Base-by-base conservation (phyloP, 2,888 invertebrate genomes). In the Hirtodrosophila duncani region DNA sequence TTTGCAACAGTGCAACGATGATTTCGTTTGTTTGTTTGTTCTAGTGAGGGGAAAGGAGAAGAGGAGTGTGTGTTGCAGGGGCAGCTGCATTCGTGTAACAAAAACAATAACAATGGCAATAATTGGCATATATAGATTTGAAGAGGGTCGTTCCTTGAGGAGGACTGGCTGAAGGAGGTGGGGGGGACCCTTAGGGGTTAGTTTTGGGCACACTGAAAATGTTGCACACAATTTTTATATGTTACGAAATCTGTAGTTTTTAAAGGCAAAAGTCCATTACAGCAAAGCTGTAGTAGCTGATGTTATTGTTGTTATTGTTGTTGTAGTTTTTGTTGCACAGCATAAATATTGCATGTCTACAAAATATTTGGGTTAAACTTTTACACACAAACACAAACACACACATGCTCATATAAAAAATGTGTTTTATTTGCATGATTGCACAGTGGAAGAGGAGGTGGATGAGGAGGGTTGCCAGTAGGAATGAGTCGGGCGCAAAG, bases 291-390 rank as follows among this genome's bases (percentile, higher is more conserved):
- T 45, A 52, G 53, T 27, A 37, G 23, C 31, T 51, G 39, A 8
- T 44, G 31, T 46, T 50, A 26, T 48, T 52, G 33, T 36, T 46
- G 44, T 52, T 30, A 51, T 67, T 78, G 68, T 33, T 52, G 46
- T 37, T 60, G 43, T 13, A 42, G 16, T 31, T 33, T 38, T 23
- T 51, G 34, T 48, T 56, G 37, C 30, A 46, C 48, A 50, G 70
- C 51, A 74, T 69, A 80, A 80, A 72, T 67, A 67, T 72, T 72
- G 63, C 74, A 74, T 81, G 74, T 69, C 75, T 74, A 75, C 75
- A 74, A 81, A 81, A 81, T 81, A 81, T 81, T 81, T 75, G 75
- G 79, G 75, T 81, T 75, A 75, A 69, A 56, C 56, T 69, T 75
- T 79, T 64, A 62, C 75, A 49, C 27, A 67, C 53, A 30, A 50